Base-by-base conservation (phyloP, 2,888 invertebrate species). In the Lingula anatina region DNA sequence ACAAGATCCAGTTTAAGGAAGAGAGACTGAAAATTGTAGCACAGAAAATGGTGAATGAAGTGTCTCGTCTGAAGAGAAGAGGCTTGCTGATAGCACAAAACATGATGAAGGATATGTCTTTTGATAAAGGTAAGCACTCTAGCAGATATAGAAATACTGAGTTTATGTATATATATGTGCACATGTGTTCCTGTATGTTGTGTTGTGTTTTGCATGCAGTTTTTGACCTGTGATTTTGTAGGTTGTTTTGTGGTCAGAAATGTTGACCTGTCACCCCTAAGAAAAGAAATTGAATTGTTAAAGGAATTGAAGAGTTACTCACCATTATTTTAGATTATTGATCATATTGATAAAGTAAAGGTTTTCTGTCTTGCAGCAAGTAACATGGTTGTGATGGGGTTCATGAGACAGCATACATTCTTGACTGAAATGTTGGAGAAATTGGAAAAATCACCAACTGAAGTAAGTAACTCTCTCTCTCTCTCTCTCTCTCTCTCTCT, bases 21-120 rank as follows among this genome's bases (percentile, higher is more conserved):
- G 89, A 90, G 45, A 80, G 91, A 55, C 73, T 91, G 41, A 83
- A 86, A 62, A 85, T 90, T 25, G 85, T 89, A 57, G 87, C 88
- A 0, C 85, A 85, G 54, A 88, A 91, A 74, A 83, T 92, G 78
- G 82, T 86, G 43, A 90, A 89, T 61, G 87, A 89, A 55, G 87
- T 90, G 1, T 82, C 89, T 1, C 85, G 87, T 73, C 82, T 84
- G 47, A 88, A 88, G 70, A 79, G 87, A 35, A 83, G 84, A 52
- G 92, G 90, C 2, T 79, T 83, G 64, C 82, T 83, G 56, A 84
- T 93, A 67, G 84, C 84, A 5, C 71, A 79, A 7, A 82, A 84
- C 62, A 68, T 86, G 3, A 79, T 85, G 73, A 81, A 81, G 54
- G 82, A 83, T 42, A 68, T 87, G 49, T 64, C 82, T 40, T 87